phyloP scores from a whole-genome alignment of 2,797 vertebrate genomes.

The Novumbra hubbsi region DNA sequence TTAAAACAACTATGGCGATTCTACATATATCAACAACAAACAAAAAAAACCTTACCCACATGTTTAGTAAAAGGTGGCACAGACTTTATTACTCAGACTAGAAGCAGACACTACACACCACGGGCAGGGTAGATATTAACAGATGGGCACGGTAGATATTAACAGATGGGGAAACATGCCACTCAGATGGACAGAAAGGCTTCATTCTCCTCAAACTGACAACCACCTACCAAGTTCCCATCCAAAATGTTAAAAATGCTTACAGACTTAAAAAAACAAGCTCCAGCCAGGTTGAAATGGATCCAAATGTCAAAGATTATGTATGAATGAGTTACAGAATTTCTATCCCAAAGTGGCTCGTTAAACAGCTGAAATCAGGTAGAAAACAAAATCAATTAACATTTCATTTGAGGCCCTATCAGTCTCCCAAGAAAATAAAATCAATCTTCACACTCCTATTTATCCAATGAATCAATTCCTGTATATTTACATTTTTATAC shows the following conservation, averaged over 20 bases:
- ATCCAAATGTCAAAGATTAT: conserved; percentile 40
- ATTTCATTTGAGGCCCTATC: conserved; percentile 39
- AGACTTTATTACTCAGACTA: conserved; percentile 73
- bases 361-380: conserved; percentile 24
- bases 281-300: conserved; percentile 42
- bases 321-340: conserved; percentile 38
- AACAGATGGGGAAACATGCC: conserved; percentile 32
- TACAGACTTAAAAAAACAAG: conserved; percentile 47
- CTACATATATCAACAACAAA: too few species aligned
- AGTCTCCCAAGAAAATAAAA: conserved; percentile 45
- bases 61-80: conserved; percentile 55
- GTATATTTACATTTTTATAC: conserved; percentile 56
- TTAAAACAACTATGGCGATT: too few species aligned
- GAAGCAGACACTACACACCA: conserved; percentile 59
- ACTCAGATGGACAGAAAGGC: conserved; percentile 44
- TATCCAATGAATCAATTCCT: conserved; percentile 24
- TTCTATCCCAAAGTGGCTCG: conserved; percentile 38
- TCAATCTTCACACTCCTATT: conserved; percentile 42
- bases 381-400: conserved; percentile 17
- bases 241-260: conserved; percentile 52
- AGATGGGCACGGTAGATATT: conserved; percentile 30
- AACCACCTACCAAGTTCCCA: conserved; percentile 38
- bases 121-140: conserved; percentile 9
- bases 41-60: neutral
- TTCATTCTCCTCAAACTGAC: conserved; percentile 33